A percentile compares a stretch with the other conserved stretches of the same genome.
These are phyloP conservation scores for Tretioscincus oriximinensis DNA, from an alignment of 2,113 vertebrate genomes.

Conservation along the genomic window DNA sequence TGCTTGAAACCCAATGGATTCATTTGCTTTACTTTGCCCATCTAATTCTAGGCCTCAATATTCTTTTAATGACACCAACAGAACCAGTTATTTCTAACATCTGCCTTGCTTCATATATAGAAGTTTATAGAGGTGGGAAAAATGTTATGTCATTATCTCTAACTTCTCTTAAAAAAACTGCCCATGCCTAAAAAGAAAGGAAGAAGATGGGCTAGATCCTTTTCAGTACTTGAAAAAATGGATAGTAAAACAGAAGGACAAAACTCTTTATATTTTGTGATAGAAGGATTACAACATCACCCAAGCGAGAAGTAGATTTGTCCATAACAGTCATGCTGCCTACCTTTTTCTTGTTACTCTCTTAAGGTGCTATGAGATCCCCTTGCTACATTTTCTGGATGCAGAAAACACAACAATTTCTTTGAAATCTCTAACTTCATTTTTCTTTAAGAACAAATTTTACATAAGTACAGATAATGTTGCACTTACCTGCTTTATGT, in stretches of 20 bases:
- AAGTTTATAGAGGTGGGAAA: neutral
- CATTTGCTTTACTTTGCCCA: neutral
- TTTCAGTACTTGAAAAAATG: neutral
- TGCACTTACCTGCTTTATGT: too few species aligned
- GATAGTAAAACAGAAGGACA: neutral
- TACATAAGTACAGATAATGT: too few species aligned
- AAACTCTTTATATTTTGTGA: neutral
- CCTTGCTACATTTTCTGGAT: too few species aligned
- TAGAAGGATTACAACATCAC: neutral
- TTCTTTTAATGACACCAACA: neutral
- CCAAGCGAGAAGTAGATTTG: too few species aligned
- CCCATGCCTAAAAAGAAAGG: neutral
- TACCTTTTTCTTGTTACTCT: too few species aligned
- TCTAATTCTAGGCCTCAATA: neutral
- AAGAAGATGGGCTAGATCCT: neutral
- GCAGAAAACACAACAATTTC: too few species aligned
- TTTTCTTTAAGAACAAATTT: too few species aligned
- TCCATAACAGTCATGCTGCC: too few species aligned
- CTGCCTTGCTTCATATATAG: neutral
- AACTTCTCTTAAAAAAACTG: neutral
- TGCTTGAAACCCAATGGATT: neutral
- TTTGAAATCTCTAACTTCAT: too few species aligned
- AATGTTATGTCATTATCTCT: neutral
- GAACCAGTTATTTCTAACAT: neutral
- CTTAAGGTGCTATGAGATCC: too few species aligned